These are phyloP conservation scores for Pycnonotus jocosus DNA, from an alignment of 2,113 vertebrate species.

Conservation along the genomic window DNA sequence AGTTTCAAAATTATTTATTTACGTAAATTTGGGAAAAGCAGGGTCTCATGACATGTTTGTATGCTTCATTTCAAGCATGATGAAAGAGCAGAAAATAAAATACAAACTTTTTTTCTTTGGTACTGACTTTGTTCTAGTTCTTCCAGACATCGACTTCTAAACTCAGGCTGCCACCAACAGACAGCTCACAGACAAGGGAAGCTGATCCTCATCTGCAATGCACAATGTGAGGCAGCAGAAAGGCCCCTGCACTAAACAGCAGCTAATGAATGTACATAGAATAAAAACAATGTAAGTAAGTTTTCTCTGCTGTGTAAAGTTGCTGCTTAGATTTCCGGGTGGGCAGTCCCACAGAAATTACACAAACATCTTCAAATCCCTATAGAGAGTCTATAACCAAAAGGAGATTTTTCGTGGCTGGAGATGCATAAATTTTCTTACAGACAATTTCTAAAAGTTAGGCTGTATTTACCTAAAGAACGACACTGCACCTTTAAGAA, in stretches of 20 bases:
- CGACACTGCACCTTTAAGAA: slow-evolving; percentile 77
- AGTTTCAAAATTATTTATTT: slow-evolving; percentile 14
- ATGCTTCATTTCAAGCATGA: not conserved
- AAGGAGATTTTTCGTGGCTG: not conserved
- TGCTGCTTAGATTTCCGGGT: not conserved
- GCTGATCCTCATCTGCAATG: not conserved
- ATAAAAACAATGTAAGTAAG: not conserved
- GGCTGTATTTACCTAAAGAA: slow-evolving; percentile 29
- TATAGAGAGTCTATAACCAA: rapidly evolving
- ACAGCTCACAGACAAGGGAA: slow-evolving; percentile 35
- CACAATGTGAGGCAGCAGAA: not conserved
- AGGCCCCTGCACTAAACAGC: not conserved
- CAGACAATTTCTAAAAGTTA: slow-evolving; percentile 51
- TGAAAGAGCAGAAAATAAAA: slow-evolving; percentile 17
- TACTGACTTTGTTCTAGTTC: slow-evolving; percentile 24
- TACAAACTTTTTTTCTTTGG: slow-evolving; percentile 25
- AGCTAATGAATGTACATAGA: not conserved
- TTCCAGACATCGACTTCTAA: slow-evolving; percentile 30
- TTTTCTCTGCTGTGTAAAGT: not conserved
- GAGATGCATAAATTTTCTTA: slow-evolving; percentile 13
- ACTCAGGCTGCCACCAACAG: slow-evolving; percentile 67
- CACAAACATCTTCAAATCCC: not conserved
- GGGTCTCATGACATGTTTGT: not conserved
- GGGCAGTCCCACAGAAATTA: not conserved
- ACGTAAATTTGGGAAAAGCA: not conserved